phyloP scores from a whole-genome alignment of 2,888 invertebrate species.

The Pteria penguin region DNA sequence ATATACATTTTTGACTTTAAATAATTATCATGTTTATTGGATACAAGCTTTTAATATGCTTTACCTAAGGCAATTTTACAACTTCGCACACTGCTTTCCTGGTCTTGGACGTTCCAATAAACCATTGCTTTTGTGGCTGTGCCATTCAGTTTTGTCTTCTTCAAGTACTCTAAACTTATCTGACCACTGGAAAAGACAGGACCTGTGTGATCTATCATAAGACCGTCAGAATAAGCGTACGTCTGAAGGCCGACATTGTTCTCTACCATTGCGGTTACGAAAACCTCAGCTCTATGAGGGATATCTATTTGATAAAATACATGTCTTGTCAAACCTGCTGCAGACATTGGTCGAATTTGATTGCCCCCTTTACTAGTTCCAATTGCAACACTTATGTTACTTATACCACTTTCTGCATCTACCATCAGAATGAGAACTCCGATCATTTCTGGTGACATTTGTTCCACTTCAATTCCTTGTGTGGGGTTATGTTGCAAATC shows the following conservation, averaged over 20 bases:
- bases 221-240: not conserved
- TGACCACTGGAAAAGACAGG: not conserved
- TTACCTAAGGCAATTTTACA: not conserved
- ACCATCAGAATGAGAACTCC: not conserved
- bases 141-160: not conserved
- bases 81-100: not conserved
- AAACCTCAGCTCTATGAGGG: not conserved
- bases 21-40: no score
- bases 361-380: not conserved
- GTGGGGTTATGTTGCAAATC: not conserved
- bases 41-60: no score
- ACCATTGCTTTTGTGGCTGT: not conserved
- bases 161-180: not conserved
- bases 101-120: not conserved
- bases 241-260: not conserved
- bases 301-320: not conserved
- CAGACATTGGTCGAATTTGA: not conserved
- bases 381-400: not conserved
- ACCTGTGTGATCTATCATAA: not conserved
- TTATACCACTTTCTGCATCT: not conserved
- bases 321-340: not conserved
- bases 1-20: no score
- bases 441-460: not conserved
- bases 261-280: not conserved
- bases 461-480: not conserved